Conservation (phyloP, 2,113 vertebrate species). For the Hystrix cristata region DNA sequence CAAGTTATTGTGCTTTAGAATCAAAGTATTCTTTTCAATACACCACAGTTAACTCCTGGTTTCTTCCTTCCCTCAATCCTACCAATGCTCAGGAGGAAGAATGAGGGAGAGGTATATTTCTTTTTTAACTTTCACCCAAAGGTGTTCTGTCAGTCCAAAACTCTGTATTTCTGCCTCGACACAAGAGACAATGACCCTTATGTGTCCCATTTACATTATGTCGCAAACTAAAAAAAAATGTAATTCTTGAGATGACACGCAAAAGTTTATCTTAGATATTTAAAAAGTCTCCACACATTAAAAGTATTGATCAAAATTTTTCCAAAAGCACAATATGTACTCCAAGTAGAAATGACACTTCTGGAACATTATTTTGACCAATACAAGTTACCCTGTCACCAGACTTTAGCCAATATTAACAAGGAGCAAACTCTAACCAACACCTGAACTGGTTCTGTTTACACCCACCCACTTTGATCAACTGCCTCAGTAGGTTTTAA, state of each 20-base stretch:
- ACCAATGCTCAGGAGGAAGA: neutral
- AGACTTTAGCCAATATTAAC: neutral
- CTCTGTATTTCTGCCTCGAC: neutral
- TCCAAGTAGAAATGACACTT: neutral
- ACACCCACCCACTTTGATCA: neutral
- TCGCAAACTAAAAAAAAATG: neutral
- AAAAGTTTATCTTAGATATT: neutral
- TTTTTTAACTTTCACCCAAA: neutral
- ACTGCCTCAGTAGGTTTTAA: conserved; percentile 40
- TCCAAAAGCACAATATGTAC: neutral
- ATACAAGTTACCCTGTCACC: neutral
- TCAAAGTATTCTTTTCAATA: neutral
- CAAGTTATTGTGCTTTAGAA: conserved; percentile 68
- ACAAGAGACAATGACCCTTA: neutral
- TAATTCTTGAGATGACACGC: neutral
- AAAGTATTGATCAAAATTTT: neutral
- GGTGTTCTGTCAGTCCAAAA: neutral
- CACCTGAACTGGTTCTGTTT: conserved; percentile 15
- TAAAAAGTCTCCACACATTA: conserved; percentile 1
- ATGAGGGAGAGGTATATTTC: neutral
- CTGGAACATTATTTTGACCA: neutral
- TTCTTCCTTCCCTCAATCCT: neutral
- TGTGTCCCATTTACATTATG: neutral
- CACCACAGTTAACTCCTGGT: neutral
- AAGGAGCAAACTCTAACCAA: neutral